These are phyloP conservation scores for Elymnias hypermnestra DNA, from an alignment of 1,140 invertebrate genomes.

Conservation along the genomic window DNA sequence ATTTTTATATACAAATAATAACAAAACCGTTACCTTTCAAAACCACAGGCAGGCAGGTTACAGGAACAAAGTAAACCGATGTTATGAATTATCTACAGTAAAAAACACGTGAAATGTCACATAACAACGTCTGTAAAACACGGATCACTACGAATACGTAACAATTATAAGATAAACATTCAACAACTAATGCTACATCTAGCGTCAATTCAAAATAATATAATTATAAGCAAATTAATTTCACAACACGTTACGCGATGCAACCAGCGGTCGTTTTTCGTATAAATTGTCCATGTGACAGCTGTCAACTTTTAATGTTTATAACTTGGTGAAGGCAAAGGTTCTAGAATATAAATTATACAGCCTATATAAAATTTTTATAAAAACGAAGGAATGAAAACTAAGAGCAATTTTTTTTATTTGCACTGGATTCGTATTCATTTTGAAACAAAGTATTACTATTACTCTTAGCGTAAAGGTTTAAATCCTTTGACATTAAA, in stretches of 20 bases:
- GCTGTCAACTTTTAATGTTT: not conserved
- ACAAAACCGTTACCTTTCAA: slow-evolving; percentile 67
- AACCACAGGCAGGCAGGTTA: slow-evolving; percentile 57
- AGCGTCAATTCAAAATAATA: slow-evolving; percentile 46
- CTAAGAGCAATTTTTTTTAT: too few species aligned
- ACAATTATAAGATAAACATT: slow-evolving; percentile 32
- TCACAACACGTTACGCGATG: slow-evolving; percentile 54
- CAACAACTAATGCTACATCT: slow-evolving; percentile 42
- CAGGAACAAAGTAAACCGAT: slow-evolving; percentile 64
- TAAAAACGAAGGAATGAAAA: too few species aligned
- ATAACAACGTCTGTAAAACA: slow-evolving; percentile 40
- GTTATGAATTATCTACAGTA: slow-evolving; percentile 36
- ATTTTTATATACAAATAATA: too few species aligned
- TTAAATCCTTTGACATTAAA: too few species aligned
- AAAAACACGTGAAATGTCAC: slow-evolving; percentile 42
- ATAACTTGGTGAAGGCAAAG: too few species aligned
- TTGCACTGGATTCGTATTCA: too few species aligned
- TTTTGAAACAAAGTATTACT: too few species aligned
- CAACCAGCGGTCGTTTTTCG: slow-evolving; percentile 45
- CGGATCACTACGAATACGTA: slow-evolving; percentile 45
- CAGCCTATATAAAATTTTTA: too few species aligned
- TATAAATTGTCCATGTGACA: slow-evolving; percentile 11
- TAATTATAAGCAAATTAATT: slow-evolving; percentile 52
- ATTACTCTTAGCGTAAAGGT: too few species aligned
- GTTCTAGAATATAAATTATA: too few species aligned